phyloP scores from a whole-genome alignment of 2,888 invertebrate genomes.

The Campoletis raptor region DNA sequence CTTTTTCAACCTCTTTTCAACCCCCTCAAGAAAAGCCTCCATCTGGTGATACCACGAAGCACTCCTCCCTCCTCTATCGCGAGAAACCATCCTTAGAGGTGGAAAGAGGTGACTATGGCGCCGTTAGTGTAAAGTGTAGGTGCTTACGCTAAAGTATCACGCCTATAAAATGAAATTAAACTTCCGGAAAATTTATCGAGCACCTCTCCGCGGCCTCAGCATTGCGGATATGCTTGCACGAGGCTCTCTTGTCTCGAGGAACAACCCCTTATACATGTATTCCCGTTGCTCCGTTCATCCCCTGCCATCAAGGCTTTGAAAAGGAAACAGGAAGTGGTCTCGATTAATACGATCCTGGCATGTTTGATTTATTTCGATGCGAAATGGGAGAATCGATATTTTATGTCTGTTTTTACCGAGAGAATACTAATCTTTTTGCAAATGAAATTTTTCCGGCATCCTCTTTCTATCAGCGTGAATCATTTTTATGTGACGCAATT shows the following conservation, averaged over 20 bases:
- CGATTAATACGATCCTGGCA: conserved; percentile 39
- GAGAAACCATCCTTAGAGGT: not conserved
- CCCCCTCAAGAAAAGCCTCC: conserved; percentile 27
- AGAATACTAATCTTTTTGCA: not conserved
- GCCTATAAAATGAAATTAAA: conserved; percentile 83
- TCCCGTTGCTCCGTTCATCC: conserved; percentile 7
- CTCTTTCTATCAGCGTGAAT: not conserved
- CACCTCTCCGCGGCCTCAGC: conserved; percentile 56
- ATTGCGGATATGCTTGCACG: conserved; percentile 61
- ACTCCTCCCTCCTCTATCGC: conserved; percentile 18
- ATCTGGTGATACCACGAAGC: conserved; percentile 43
- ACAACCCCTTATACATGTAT: conserved; percentile 30
- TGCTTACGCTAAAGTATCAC: conserved; percentile 81
- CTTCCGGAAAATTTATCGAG: conserved; percentile 80
- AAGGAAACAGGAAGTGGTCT: not conserved
- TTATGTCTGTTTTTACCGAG: not conserved
- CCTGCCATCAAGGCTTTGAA: not conserved
- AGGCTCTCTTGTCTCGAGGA: conserved; percentile 18
- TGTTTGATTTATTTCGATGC: not conserved
- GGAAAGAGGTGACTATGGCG: conserved; percentile 61
- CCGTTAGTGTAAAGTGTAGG: conserved; percentile 80
- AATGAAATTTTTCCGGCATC: not conserved
- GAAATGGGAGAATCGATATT: not conserved
- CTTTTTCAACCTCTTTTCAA: conserved; percentile 23
- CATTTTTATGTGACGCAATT: not conserved